These are phyloP conservation scores for Phrynosoma blainvillii DNA, from an alignment of 2,113 vertebrate species.

Conservation along the genomic window DNA sequence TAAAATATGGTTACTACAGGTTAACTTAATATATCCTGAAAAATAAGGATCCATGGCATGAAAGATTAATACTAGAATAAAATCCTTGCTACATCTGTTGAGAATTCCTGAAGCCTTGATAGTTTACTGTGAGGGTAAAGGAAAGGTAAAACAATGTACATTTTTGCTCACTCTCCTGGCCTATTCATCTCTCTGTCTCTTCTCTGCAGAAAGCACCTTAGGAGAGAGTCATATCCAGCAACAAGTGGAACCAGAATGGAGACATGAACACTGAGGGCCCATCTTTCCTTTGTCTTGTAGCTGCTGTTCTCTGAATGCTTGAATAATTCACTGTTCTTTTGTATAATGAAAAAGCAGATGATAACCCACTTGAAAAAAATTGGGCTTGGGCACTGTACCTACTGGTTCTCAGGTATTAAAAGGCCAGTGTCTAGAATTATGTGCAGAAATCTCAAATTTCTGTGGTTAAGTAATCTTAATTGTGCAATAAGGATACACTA, in stretches of 20 bases:
- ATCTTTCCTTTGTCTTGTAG: neutral
- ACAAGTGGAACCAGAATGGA: constrained; percentile 74
- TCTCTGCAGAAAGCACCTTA: constrained; percentile 1
- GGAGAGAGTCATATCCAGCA: constrained; percentile 65
- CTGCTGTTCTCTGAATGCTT: neutral
- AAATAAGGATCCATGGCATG: neutral
- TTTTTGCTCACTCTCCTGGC: no score
- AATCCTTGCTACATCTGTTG: neutral
- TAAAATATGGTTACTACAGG: neutral
- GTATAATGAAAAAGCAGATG: neutral
- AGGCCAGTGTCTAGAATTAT: neutral
- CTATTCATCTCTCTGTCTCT: neutral
- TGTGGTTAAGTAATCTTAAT: no score
- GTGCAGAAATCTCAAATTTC: neutral
- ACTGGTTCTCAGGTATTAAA: neutral
- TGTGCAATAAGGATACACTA: no score
- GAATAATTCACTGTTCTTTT: neutral
- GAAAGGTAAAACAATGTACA: neutral
- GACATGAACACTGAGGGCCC: constrained; percentile 68
- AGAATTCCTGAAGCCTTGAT: neutral
- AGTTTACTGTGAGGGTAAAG: neutral
- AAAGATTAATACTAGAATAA: neutral
- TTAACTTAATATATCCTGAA: neutral
- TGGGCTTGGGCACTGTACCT: neutral
- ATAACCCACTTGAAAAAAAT: neutral